Base-by-base conservation (phyloP, 1,140 invertebrate genomes). In the Cyphomyrmex costatus region DNA sequence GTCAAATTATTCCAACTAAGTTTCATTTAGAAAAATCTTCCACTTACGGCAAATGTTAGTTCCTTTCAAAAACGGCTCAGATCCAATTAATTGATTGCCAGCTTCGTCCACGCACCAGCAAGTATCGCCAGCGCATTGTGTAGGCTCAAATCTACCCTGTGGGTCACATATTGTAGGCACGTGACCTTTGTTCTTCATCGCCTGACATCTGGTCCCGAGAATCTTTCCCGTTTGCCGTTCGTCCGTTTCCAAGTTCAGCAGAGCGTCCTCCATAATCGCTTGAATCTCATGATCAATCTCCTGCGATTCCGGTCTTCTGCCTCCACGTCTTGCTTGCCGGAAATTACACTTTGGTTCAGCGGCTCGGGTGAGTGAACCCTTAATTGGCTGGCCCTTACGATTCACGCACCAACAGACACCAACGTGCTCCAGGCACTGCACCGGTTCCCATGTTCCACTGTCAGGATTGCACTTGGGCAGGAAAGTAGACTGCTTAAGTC, bases 91-190 rank as follows among this genome's bases (percentile, higher is more conserved):
- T 87, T 97, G 97, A 94, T 98, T 98, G 12, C 98, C 98, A 1
- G 97, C 97, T 85, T 97, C 97, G 93, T 98, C 98, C 3, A 98
- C 98, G 93, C 98, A 98, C 98, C 98, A 98, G 93, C 98, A 98
- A 33, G 96, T 96, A 1, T 96, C 96, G 1, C 96, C 96, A 46
- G 96, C 96, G 91, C 98, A 98, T 91, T 98, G 98, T 0, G 96
- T 96, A 0, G 97, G 96, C 2, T 96, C 95, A 92, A 98, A 98
- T 89, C 96, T 96, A 2, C 97, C 97, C 53, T 96, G 93, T 53
- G 94, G 95, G 89, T 97, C 97, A 89, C 97, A 97, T 76, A 95
- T 95, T 0, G 96, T 95, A 2, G 96, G 93, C 16, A 96, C 96
- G 3, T 95, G 95, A 30, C 95, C 95, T 4, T 95, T 95, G n/a